Evolutionary conservation across 2,888 invertebrate genomes (phyloP).

Genomic region (Brachycybe producta): DNA sequence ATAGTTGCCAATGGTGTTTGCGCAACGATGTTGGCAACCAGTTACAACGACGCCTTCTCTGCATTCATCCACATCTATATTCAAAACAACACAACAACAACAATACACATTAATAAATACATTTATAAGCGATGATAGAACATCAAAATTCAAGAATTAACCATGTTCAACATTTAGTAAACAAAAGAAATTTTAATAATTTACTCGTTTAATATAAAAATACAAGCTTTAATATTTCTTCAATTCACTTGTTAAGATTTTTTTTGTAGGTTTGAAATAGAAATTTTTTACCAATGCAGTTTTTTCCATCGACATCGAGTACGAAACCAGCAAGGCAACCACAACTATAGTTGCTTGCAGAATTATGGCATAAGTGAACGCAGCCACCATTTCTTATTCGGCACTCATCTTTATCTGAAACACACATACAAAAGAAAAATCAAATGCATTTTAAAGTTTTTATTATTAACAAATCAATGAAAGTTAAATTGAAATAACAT

Average conservation of each 20-base stretch:
- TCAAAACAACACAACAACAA: neutral
- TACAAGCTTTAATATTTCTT: no score
- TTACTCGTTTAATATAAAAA: no score
- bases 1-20: conserved; percentile 22
- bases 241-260: no score
- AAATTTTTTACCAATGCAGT: conserved; percentile 34
- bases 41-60: conserved; percentile 25
- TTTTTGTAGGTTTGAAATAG: no score
- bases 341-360: conserved; percentile 32
- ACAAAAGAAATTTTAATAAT: no score
- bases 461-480: no score
- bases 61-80: conserved; percentile 30
- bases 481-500: no score
- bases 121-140: no score
- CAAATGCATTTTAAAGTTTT: neutral
- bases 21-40: conserved; percentile 28
- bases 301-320: conserved; percentile 28
- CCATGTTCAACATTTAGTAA: no score
- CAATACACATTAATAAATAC: no score
- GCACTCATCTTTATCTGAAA: conserved; percentile 31
- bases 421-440: neutral
- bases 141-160: no score
- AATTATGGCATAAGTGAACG: conserved; percentile 33
- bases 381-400: conserved; percentile 34
- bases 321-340: conserved; percentile 31